Evolutionary conservation across 2,797 vertebrate species (phyloP).

Genomic region (Myotis myotis): DNA sequence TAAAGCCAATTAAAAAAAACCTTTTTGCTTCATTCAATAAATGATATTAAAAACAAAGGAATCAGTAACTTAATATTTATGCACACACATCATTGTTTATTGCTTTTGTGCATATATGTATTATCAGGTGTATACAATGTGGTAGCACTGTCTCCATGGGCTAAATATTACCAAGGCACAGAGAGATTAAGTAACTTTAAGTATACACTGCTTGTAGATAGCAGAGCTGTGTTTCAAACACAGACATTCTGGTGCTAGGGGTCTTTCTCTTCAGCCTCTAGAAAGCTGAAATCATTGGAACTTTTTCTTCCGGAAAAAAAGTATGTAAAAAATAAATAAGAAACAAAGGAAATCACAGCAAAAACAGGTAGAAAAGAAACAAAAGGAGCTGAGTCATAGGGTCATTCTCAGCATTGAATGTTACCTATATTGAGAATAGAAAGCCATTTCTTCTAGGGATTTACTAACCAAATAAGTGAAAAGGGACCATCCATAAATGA

Average conservation of each 20-base stretch:
- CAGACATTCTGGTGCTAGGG: not conserved
- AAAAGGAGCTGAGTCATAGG: not conserved
- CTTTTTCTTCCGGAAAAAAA: not conserved
- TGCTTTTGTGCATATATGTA: not conserved
- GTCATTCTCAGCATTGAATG: not conserved
- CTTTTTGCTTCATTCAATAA: conserved; percentile 19
- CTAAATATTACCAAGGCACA: not conserved
- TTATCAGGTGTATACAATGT: not conserved
- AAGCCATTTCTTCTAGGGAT: not conserved
- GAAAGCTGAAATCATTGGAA: not conserved
- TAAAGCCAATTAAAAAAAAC: not conserved
- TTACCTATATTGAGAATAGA: not conserved
- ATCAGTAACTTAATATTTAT: not conserved
- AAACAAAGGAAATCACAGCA: not conserved
- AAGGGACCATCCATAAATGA: not conserved
- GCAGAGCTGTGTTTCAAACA: not conserved
- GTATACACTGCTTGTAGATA: not conserved
- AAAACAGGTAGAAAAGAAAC: not conserved
- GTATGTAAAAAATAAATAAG: not conserved
- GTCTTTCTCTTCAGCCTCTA: not conserved
- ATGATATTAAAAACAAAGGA: not conserved
- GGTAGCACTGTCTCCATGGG: not conserved
- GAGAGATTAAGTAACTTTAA: not conserved
- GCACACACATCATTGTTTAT: not conserved
- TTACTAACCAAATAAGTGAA: not conserved